phyloP scores from a whole-genome alignment of 2,888 invertebrate species.

The Amiota mariae region DNA sequence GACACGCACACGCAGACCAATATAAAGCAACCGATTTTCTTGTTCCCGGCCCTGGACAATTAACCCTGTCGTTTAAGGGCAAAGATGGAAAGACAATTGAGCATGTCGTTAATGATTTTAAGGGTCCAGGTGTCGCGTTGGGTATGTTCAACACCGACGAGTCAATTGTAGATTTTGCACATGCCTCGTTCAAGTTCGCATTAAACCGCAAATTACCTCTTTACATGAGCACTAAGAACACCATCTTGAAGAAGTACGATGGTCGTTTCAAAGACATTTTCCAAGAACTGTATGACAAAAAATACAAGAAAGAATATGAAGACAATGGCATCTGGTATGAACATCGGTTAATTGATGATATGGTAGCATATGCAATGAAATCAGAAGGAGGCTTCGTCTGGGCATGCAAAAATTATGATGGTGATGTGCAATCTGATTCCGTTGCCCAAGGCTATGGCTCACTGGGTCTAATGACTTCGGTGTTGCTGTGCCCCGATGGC shows the following conservation, averaged over 20 bases:
- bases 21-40: constrained; percentile 98
- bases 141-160: constrained; percentile 98
- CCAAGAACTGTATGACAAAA: constrained; percentile 92
- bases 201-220: constrained; percentile 88
- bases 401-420: constrained; percentile 99
- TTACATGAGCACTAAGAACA: constrained; percentile 97
- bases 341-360: constrained; percentile 98
- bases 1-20: constrained; percentile 98
- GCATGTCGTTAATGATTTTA: constrained; percentile 87
- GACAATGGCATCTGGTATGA: constrained; percentile 96
- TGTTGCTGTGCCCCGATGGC: constrained; percentile 96
- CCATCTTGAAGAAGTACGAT: constrained; percentile 96
- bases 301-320: constrained; percentile 90
- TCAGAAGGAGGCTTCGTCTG: constrained; percentile 99
- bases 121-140: constrained; percentile 91
- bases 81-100: constrained; percentile 77
- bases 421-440: constrained; percentile 98
- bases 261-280: constrained; percentile 98
- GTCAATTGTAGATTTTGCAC: constrained; percentile 94
- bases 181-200: constrained; percentile 94
- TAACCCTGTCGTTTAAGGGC: constrained; percentile 85
- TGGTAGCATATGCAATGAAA: constrained; percentile 99
- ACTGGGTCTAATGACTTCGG: constrained; percentile 98
- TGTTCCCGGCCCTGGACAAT: constrained; percentile 90
- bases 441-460: constrained; percentile 98